phyloP scores from a whole-genome alignment of 2,888 invertebrate genomes.

The Dendrolimus pini region DNA sequence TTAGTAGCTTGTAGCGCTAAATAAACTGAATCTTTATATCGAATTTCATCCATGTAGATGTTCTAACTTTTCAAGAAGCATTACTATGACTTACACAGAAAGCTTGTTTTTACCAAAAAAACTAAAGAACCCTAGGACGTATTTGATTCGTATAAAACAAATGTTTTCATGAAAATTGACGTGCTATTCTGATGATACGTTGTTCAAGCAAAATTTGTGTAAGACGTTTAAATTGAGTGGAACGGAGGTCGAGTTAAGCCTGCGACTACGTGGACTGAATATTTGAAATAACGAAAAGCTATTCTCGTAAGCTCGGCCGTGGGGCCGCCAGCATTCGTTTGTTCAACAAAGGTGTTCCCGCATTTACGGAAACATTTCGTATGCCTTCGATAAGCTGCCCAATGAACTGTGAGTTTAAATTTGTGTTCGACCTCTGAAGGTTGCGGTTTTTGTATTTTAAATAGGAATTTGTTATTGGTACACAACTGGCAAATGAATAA shows the following conservation, averaged over 20 bases:
- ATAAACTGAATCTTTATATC: too few species aligned
- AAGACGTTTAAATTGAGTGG: slow-evolving; percentile 39
- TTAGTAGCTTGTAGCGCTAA: too few species aligned
- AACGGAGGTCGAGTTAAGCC: slow-evolving; percentile 40
- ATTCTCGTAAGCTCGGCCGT: slow-evolving; percentile 13
- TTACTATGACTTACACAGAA: too few species aligned
- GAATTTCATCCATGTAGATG: too few species aligned
- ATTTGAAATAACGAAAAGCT: slow-evolving; percentile 18
- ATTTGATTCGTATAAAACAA: too few species aligned
- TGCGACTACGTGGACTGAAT: slow-evolving; percentile 34
- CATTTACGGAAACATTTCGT: slow-evolving; percentile 23
- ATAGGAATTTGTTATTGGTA: too few species aligned
- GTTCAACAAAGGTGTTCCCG: slow-evolving; percentile 28
- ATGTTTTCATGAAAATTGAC: too few species aligned
- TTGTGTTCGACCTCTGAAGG: slow-evolving; percentile 11
- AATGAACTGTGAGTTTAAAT: slow-evolving; percentile 25
- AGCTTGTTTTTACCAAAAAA: too few species aligned
- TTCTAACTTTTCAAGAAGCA: too few species aligned
- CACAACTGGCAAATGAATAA: too few species aligned
- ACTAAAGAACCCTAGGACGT: too few species aligned
- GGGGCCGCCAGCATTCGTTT: slow-evolving; percentile 21
- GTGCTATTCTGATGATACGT: slow-evolving; percentile 17
- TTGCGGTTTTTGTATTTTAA: too few species aligned
- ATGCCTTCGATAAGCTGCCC: slow-evolving; percentile 30
- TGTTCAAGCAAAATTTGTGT: slow-evolving; percentile 35